phyloP scores from a whole-genome alignment of 2,113 vertebrate genomes.

The Oenanthe melanoleuca region DNA sequence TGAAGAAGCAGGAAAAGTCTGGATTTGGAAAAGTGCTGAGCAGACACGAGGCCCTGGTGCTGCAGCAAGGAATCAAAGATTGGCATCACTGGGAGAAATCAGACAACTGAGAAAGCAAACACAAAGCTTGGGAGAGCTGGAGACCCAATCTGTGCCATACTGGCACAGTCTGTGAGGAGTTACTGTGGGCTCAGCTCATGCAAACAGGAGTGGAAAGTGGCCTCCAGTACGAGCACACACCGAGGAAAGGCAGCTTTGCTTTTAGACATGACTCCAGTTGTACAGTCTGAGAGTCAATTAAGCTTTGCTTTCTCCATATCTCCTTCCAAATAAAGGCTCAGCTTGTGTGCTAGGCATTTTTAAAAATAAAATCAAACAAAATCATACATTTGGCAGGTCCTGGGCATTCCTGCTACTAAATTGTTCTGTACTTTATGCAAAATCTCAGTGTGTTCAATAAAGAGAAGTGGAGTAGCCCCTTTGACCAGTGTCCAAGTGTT shows the following conservation, averaged over 20 bases:
- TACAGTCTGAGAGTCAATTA: conserved; percentile 32
- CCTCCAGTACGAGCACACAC: not conserved
- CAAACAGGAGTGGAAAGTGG: conserved; percentile 52
- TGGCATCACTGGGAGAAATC: not conserved
- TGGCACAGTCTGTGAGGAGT: not conserved
- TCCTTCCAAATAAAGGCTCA: conserved; percentile 36
- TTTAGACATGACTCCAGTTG: not conserved
- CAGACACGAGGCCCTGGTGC: not conserved
- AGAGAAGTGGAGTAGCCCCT: conserved; percentile 30
- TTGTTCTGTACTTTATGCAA: conserved; percentile 19
- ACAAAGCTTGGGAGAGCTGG: not conserved
- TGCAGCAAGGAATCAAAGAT: not conserved
- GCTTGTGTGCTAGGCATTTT: conserved; percentile 30
- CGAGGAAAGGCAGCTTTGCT: conserved; percentile 33
- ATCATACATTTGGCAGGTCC: conserved; percentile 34
- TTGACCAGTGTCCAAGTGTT: conserved; percentile 63
- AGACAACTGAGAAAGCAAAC: not conserved
- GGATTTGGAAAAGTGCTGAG: not conserved
- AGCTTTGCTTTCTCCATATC: not conserved
- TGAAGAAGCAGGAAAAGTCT: not conserved
- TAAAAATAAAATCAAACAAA: conserved; percentile 49
- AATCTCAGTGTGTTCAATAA: not conserved
- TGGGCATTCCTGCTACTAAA: conserved; percentile 2
- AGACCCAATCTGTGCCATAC: not conserved
- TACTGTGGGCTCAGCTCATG: not conserved